Conservation (phyloP, 2,888 invertebrate species). For the Suillia variegata region DNA sequence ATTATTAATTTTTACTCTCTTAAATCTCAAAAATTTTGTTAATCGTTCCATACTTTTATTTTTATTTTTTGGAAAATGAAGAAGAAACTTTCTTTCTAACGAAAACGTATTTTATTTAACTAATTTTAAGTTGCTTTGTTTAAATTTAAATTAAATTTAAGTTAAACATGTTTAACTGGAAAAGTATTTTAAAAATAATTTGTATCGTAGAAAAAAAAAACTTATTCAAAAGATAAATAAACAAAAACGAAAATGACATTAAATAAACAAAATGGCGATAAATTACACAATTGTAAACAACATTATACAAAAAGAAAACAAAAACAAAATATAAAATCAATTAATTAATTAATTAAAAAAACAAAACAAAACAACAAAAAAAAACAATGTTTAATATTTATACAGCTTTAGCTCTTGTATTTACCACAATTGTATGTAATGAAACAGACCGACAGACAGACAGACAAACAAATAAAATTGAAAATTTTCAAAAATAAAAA, state of each 20-base stretch:
- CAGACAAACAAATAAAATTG: conserved; percentile 12
- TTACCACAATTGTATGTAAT: conserved; percentile 15
- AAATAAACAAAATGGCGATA: neutral
- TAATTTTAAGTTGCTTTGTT: neutral
- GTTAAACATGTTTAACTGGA: neutral
- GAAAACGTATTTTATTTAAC: neutral
- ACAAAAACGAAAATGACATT: neutral
- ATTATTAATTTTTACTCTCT: neutral
- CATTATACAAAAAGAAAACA: neutral
- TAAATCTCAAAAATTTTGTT: neutral
- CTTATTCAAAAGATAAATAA: no score
- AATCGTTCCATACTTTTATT: neutral
- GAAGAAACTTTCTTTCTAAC: neutral
- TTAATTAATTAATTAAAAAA: neutral
- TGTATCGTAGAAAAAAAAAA: neutral
- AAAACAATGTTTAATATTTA: conserved; percentile 4
- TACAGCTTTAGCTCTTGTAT: conserved; percentile 15
- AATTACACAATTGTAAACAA: neutral
- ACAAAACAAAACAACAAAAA: no score
- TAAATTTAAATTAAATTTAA: neutral
- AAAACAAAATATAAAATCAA: neutral
- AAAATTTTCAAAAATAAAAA: neutral
- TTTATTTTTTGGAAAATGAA: neutral
- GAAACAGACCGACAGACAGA: neutral
- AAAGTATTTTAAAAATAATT: neutral